Base-by-base conservation (phyloP, 1,140 invertebrate genomes). In the Drosophila arizonae region DNA sequence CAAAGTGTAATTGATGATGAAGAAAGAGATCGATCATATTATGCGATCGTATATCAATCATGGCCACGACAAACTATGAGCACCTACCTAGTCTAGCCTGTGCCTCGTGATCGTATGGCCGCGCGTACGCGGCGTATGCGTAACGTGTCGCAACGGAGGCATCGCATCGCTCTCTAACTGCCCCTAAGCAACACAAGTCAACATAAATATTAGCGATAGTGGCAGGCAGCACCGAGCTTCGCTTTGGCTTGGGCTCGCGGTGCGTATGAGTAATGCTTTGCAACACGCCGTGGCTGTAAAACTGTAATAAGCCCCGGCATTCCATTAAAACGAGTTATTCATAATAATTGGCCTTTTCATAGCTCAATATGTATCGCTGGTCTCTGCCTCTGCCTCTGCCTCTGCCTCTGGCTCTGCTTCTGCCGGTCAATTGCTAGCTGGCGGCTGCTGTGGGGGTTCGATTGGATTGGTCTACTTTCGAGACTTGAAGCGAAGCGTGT, bases 341-440 rank as follows among this genome's bases (percentile, higher is more conserved):
- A 77, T 88, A 88, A 88, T 88, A 88, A 88, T 88, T 88, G 84
- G 84, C 84, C 77, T 80, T 87, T 88, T 88, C 84, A 88, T 88
- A 80, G 82, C 84, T 80, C 65, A 72, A 84, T 88, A 85, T 33
- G 8, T 64, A 68, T 65, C 54, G 76, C 62, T 64, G 81, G 58
- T 81, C 85, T 85, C 81, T 72, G 66, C 78, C 67, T 2, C 21
- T 24, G 21, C 21, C 21, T 2, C 21, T 24, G 21, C 21, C 21
- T 2, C 21, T 24, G 21, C 21, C 21, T 17, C 17, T n/a, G n/a
- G n/a, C n/a, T 1, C 21, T 2, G 21, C 21, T 2, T 21, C 21
- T 24, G 66, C 78, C 67, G 57, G 58, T 30, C 72, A 68, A 73
- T 73, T 69, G 43, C 15, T 46, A 2, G 48, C 60, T 72, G 65